phyloP scores from a whole-genome alignment of 2,113 vertebrate species.

The Nestor notabilis region DNA sequence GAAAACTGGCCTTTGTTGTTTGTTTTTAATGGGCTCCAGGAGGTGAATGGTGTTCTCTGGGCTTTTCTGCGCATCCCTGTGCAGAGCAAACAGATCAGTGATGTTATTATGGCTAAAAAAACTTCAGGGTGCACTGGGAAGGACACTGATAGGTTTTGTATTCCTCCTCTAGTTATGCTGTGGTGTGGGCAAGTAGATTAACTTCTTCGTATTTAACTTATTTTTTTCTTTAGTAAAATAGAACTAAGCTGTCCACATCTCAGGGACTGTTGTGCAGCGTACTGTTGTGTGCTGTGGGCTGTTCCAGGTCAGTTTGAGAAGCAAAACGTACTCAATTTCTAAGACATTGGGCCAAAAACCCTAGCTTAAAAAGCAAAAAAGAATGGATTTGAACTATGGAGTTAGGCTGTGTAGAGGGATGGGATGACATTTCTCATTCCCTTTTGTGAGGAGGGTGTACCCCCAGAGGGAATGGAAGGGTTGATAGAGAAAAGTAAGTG shows the following conservation, averaged over 20 bases:
- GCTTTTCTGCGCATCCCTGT: neutral
- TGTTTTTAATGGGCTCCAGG: too few relatives aligned
- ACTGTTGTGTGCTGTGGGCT: neutral
- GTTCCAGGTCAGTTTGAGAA: neutral
- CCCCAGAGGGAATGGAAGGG: neutral
- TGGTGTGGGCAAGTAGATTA: neutral
- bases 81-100: neutral
- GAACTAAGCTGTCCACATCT: neutral
- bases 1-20: neutral
- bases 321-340: neutral
- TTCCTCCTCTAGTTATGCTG: neutral
- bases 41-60: rapidly evolving
- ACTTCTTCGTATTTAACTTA: neutral
- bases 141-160: neutral
- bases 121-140: neutral
- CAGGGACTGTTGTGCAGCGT: neutral
- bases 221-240: neutral
- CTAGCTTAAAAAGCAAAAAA: neutral
- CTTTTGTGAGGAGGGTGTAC: neutral
- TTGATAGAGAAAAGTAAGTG: too few relatives aligned
- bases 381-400: neutral
- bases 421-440: neutral
- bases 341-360: neutral
- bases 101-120: neutral
- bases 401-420: neutral